phyloP scores from a whole-genome alignment of 2,113 vertebrate species.

The Otocyon megalotis region DNA sequence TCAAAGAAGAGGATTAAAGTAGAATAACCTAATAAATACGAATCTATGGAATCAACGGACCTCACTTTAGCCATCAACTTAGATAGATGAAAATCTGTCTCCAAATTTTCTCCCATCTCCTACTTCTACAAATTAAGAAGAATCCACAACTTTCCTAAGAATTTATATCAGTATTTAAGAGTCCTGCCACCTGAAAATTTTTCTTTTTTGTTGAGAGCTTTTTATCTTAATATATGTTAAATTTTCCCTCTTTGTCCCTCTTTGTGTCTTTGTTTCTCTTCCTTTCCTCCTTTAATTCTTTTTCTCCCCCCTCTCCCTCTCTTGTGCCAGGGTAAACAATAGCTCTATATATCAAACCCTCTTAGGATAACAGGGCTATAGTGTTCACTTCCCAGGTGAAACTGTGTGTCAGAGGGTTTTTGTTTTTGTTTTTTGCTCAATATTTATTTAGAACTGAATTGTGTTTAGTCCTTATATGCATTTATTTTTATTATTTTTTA shows the following conservation, averaged over 20 bases:
- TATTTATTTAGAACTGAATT: conserved; percentile 21
- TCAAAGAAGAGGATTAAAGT: conserved; percentile 37
- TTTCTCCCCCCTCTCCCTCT: neutral
- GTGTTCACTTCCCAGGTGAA: neutral
- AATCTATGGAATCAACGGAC: neutral
- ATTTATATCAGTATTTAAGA: conserved; percentile 8
- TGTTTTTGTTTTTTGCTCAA: neutral
- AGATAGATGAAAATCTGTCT: conserved; percentile 1
- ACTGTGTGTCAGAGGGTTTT: neutral
- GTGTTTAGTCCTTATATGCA: conserved; percentile 10
- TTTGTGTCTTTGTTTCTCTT: neutral
- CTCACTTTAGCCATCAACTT: neutral
- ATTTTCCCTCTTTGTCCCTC: neutral
- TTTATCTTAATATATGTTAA: neutral
- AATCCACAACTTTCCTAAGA: neutral
- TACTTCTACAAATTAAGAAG: conserved; percentile 12
- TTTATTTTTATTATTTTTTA: neutral
- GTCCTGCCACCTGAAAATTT: neutral
- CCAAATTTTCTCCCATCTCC: conserved; percentile 2
- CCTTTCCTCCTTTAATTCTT: neutral
- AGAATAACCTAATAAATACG: conserved; percentile 36
- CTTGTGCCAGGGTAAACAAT: neutral
- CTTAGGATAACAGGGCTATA: neutral
- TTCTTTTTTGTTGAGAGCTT: neutral
- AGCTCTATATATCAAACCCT: neutral